Percentiles rank a stretch among this genome's conserved stretches.
phyloP scores from a whole-genome alignment of 2,888 invertebrate genomes.

The Drosophila dives region DNA sequence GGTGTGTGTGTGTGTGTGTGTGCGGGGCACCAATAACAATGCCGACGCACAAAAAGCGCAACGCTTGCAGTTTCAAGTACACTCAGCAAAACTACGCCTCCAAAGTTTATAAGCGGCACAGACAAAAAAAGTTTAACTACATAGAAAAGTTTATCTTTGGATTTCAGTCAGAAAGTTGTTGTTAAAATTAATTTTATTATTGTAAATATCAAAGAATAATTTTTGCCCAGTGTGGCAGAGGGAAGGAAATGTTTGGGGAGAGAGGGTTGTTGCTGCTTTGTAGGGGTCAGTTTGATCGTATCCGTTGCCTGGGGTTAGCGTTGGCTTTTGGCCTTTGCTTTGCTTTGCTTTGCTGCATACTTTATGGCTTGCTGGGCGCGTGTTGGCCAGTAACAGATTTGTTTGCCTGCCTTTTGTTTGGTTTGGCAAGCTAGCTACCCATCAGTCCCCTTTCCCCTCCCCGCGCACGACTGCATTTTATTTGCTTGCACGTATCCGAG shows the following conservation, averaged over 20 bases:
- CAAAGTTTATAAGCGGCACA: background rate
- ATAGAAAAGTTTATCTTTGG: background rate
- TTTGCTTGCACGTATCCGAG: slow-evolving; percentile 71
- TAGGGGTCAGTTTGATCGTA: slow-evolving; percentile 46
- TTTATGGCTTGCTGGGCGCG: slow-evolving; percentile 70
- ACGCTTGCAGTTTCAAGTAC: slow-evolving; percentile 36
- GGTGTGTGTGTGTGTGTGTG: too few species aligned
- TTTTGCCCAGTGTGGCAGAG: background rate
- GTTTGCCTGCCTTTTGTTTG: slow-evolving; percentile 69
- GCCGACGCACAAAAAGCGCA: slow-evolving; percentile 49
- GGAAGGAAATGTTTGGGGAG: background rate
- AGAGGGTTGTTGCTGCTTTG: background rate
- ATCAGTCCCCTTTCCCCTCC: background rate
- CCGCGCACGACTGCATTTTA: slow-evolving; percentile 36
- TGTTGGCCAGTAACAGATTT: slow-evolving; percentile 72
- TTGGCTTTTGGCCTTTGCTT: slow-evolving; percentile 23
- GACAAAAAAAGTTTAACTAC: background rate
- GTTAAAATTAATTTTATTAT: background rate
- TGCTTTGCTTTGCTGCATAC: slow-evolving; percentile 63
- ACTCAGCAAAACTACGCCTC: background rate
- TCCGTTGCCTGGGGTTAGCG: slow-evolving; percentile 5
- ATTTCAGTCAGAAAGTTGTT: background rate
- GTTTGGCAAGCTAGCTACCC: slow-evolving; percentile 10
- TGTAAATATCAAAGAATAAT: background rate
- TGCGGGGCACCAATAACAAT: slow-evolving; percentile 22